Evolutionary conservation across 2,113 vertebrate genomes (phyloP).

Genomic region (Oophaga pumilio): DNA sequence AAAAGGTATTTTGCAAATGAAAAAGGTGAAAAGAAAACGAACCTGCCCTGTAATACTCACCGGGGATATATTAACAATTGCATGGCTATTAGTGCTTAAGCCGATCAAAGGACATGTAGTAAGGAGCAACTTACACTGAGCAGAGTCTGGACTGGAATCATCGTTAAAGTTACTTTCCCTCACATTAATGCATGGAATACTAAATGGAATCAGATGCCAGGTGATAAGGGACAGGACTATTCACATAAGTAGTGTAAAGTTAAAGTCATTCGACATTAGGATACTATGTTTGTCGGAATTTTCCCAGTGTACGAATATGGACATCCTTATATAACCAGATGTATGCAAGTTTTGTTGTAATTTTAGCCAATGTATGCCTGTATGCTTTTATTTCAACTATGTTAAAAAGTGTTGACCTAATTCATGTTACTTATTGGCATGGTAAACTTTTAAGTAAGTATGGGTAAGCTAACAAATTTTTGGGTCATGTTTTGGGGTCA

Average conservation of each 20-base stretch:
- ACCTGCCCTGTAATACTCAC: conserved; percentile 39
- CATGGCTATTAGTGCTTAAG: conserved; percentile 33
- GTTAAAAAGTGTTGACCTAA: too few relatives aligned
- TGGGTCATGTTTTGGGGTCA: too few relatives aligned
- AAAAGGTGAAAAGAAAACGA: neutral
- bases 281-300: neutral
- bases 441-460: too few relatives aligned
- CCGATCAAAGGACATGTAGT: conserved; percentile 42
- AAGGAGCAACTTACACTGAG: conserved; percentile 46
- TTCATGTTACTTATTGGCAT: too few relatives aligned
- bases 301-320: neutral
- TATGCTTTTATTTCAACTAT: too few relatives aligned
- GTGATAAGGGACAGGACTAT: conserved; percentile 23
- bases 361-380: neutral
- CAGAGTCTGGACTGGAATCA: conserved; percentile 36
- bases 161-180: conserved; percentile 45
- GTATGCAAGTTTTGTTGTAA: neutral
- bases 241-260: neutral
- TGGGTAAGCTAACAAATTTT: too few relatives aligned
- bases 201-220: conserved; percentile 49
- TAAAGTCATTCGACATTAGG: neutral
- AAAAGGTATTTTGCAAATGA: neutral
- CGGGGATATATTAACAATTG: conserved; percentile 36
- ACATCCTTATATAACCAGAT: neutral
- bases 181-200: conserved; percentile 28